Percentiles rank a stretch among this genome's conserved stretches.
phyloP scores from a whole-genome alignment of 2,888 invertebrate species.

The Blomia tropicalis region DNA sequence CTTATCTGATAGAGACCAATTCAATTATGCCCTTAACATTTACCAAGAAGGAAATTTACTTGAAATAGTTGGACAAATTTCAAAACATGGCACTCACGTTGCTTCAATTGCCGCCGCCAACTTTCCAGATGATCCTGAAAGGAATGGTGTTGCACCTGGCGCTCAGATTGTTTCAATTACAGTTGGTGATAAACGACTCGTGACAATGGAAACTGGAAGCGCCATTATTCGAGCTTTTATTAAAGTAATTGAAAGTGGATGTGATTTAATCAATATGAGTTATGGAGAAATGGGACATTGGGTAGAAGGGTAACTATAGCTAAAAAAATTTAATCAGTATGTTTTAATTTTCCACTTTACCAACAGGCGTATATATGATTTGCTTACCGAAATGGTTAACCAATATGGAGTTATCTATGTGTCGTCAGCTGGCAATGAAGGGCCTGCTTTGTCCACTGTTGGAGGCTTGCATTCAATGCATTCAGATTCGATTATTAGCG shows the following conservation, averaged over 20 bases:
- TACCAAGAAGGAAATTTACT: constrained; percentile 73
- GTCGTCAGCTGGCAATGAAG: constrained; percentile 84
- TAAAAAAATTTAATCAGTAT: not conserved
- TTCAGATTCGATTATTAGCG: constrained; percentile 69
- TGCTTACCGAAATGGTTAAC: constrained; percentile 71
- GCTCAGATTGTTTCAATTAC: constrained; percentile 81
- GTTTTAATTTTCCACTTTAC: not conserved
- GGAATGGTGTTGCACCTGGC: constrained; percentile 88
- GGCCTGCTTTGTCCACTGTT: constrained; percentile 78
- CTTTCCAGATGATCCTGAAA: constrained; percentile 66
- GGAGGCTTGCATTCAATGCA: constrained; percentile 54
- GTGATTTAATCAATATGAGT: constrained; percentile 90
- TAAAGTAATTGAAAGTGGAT: constrained; percentile 38
- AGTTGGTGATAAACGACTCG: constrained; percentile 75
- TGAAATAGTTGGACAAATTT: constrained; percentile 55
- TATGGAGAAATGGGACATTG: constrained; percentile 90
- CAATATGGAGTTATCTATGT: constrained; percentile 84
- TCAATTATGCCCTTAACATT: constrained; percentile 79
- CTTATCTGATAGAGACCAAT: constrained; percentile 50
- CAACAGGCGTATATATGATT: constrained; percentile 54
- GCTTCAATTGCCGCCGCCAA: constrained; percentile 85
- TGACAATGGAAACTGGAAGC: constrained; percentile 92
- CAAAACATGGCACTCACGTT: constrained; percentile 81
- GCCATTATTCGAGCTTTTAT: constrained; percentile 43
- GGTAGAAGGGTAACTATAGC: constrained; percentile 51